Evolutionary conservation across 2,888 invertebrate genomes (phyloP).

Genomic region (Branchipolynoe longqiensis): DNA sequence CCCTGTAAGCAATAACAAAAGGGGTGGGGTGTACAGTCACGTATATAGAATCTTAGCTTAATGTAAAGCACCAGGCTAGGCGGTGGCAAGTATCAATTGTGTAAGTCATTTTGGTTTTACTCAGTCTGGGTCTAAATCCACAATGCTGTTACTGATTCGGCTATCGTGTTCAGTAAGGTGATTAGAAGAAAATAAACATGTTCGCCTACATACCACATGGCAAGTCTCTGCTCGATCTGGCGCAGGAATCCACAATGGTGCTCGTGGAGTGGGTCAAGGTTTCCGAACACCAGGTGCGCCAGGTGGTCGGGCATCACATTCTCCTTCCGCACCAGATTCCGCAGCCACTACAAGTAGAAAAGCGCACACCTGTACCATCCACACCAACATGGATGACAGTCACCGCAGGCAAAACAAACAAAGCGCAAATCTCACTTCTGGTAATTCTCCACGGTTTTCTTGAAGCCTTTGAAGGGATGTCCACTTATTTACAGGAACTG

Average conservation of each 20-base stretch:
- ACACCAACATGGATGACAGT: too few species aligned
- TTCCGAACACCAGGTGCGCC: constrained; percentile 84
- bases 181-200: not conserved
- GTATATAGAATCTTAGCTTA: not conserved
- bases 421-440: too few species aligned
- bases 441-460: too few species aligned
- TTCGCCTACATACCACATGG: constrained; percentile 84
- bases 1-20: constrained; percentile 82
- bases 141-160: not conserved
- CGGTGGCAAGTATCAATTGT: too few species aligned
- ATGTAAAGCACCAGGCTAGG: not conserved
- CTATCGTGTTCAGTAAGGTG: not conserved
- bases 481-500: too few species aligned
- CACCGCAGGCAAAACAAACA: too few species aligned
- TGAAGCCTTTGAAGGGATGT: too few species aligned
- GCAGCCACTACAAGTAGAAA: constrained; percentile 86
- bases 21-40: not conserved
- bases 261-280: constrained; percentile 89
- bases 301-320: constrained; percentile 85
- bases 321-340: constrained; percentile 86
- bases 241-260: constrained; percentile 91
- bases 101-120: too few species aligned
- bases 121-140: not conserved
- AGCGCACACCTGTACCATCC: not conserved
- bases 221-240: constrained; percentile 89